Evolutionary conservation across 2,797 vertebrate species (phyloP), one percentile per base, ranked within the genome.

Genomic region (Hippopotamyrus pictus): DNA sequence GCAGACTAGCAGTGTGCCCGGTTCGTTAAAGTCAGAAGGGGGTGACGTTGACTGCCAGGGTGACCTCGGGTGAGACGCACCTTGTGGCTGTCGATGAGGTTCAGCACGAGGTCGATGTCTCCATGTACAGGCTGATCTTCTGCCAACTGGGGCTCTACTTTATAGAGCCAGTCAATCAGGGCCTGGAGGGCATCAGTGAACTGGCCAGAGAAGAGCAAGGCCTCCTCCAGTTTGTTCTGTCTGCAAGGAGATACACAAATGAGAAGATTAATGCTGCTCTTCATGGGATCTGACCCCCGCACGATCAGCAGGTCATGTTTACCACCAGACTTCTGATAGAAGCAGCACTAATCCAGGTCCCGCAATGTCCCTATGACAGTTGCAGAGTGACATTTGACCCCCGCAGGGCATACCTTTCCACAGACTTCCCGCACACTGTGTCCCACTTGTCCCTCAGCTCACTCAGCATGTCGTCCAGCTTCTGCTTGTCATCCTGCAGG

Each of bases 381-480:
- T 73, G 12, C 65, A 14, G 29, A 73, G 65, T 17, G 65, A 73
- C 29, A 37, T 37, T 37, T 33, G 65, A 37, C 25, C 29, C 12
- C 25, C 29, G n/a, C 29, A 14, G 14, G 25, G 9, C 79, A 3
- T 95, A 99, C 99, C 98, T 98, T 95, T 99, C 99, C 57, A 99
- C 97, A 22, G 98, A 99, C 92, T 99, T 99, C 79, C 99, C 99
- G 91, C 99, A 99, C 89, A 99, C 97, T 0, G 98, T 99, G 94
- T 99, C 98, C 99, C 99, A 99, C 92, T 98, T 99, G 95, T 99
- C 99, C 92, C 98, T 96, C 90, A 99, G 97, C 89, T 99, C 98
- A 88, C 98, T 99, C 89, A 99, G 94, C 98, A 99, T 99, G 94
- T 98, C 95, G 12, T 99, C 97, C 91, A 99, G 96, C 91, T 99